Evolutionary conservation across 2,113 vertebrate species (phyloP).

Genomic region (Pelmatolapia mariae): DNA sequence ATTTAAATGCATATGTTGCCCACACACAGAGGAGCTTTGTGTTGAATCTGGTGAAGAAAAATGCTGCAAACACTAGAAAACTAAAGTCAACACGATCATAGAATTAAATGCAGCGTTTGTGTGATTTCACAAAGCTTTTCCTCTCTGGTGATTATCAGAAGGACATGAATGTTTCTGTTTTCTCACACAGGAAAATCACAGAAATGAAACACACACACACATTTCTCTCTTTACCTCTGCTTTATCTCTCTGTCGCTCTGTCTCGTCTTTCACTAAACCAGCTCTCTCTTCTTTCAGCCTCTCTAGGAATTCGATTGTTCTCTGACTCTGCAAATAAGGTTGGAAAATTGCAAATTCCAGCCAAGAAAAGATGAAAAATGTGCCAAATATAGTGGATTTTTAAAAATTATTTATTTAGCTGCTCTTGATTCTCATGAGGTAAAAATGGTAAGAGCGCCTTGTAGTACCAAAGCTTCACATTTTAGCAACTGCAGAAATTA

Average conservation of each 20-base stretch:
- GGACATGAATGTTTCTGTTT: not conserved
- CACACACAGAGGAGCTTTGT: not conserved
- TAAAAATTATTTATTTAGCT: fast-evolving
- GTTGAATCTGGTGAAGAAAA: not conserved
- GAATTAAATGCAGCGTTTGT: not conserved
- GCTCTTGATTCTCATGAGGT: not conserved
- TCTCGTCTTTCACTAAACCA: not conserved
- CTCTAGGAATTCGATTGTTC: constrained; percentile 6
- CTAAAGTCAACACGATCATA: not conserved
- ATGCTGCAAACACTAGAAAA: not conserved
- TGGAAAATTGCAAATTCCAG: not conserved
- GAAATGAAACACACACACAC: not conserved
- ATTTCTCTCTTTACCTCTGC: not conserved
- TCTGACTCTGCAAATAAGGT: not conserved
- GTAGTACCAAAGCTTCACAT: not conserved
- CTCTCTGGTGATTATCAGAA: not conserved
- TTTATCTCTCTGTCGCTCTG: not conserved
- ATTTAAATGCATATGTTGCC: not conserved
- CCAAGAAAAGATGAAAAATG: not conserved
- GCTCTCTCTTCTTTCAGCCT: not conserved
- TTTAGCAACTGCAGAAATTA: not conserved
- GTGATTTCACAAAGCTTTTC: not conserved
- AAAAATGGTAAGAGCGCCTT: not conserved
- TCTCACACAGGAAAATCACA: not conserved
- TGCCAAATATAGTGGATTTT: not conserved